Percentiles rank a stretch among this genome's conserved stretches.
Conservation (phyloP, 1,140 invertebrate species). For the Aporrectodea caliginosa region DNA sequence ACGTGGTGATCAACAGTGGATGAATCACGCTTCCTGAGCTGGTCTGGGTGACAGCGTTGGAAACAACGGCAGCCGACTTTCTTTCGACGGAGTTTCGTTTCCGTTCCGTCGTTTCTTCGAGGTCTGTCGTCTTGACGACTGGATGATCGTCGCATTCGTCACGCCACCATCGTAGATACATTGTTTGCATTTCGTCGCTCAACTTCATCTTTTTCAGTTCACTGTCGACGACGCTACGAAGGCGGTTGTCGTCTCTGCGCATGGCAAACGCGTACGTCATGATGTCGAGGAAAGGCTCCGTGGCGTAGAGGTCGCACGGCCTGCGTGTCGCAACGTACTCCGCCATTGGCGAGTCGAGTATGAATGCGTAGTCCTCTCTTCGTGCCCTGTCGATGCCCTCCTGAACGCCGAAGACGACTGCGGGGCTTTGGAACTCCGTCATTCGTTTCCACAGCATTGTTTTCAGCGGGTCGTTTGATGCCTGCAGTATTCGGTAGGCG, state of each 20-base stretch:
- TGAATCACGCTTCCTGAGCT: not conserved
- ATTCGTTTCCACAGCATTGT: conserved; percentile 11
- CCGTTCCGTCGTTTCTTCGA: not conserved
- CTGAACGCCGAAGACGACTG: conserved; percentile 12
- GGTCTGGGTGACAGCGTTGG: not conserved
- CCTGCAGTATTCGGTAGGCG: conserved; percentile 4
- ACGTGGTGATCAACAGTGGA: not conserved
- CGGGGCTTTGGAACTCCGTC: conserved; percentile 4
- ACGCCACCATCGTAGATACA: conserved; percentile 10
- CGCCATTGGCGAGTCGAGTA: conserved; percentile 35
- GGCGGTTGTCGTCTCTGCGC: conserved; percentile 11
- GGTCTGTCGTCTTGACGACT: not conserved
- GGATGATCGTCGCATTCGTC: conserved; percentile 9
- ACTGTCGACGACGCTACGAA: not conserved
- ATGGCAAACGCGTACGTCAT: conserved; percentile 25
- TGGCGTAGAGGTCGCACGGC: conserved; percentile 38
- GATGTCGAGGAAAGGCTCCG: conserved; percentile 24
- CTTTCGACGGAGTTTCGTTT: not conserved
- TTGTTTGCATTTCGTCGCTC: conserved; percentile 13
- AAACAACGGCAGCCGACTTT: not conserved
- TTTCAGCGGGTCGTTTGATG: conserved; percentile 10
- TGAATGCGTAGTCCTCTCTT: conserved; percentile 33
- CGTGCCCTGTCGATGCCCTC: conserved; percentile 35
- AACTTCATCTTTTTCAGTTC: not conserved
- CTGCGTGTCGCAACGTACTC: conserved; percentile 34